Evolutionary conservation across 2,113 vertebrate species (phyloP), one percentile per base, ranked within the genome.

Genomic region (Notarius lentiginosus): DNA sequence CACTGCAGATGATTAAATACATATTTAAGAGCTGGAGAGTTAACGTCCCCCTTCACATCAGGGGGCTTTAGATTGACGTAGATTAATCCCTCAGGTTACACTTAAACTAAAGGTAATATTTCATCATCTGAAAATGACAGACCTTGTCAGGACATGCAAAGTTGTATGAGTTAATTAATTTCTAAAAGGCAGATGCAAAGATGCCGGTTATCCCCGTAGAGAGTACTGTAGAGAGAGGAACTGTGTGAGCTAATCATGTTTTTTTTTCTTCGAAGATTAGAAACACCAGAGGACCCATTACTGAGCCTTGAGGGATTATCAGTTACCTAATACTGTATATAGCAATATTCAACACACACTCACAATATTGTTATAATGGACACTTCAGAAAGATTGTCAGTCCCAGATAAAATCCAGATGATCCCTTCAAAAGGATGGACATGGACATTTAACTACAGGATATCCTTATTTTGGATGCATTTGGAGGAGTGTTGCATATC

Each of bases 81-180:
- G 49, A 82, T 65, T 0, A 66, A 49, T 82, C 41, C 60, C 61
- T 82, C 7, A 15, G 24, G 61, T 66, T 82, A n/a, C 60, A n/a
- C n/a, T 49, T 51, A 82, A 49, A 63, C 20, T 9, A 65, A 82
- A 27, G 22, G 81, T 10, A 79, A 20, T 34, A 53, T 72, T 84
- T 80, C 30, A 55, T 70, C 77, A 81, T 82, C 55, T 27, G 61
- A 75, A 51, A 55, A 53, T 79, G 73, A 85, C 34, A 60, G 55
- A 85, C 7, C 51, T 58, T 58, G 61, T 70, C 5, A 12, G 53
- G 61, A 75, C 60, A 61, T 51, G 72, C 22, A 10, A 75, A 61
- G 70, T 6, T 18, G 34, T 41, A 30, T 34, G 34, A 76, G 72
- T 76, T 61, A 61, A 84, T 84, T 84, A 68, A 70, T 83, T 70